phyloP scores from a whole-genome alignment of 2,888 invertebrate species.

The Ferrisia virgata region DNA sequence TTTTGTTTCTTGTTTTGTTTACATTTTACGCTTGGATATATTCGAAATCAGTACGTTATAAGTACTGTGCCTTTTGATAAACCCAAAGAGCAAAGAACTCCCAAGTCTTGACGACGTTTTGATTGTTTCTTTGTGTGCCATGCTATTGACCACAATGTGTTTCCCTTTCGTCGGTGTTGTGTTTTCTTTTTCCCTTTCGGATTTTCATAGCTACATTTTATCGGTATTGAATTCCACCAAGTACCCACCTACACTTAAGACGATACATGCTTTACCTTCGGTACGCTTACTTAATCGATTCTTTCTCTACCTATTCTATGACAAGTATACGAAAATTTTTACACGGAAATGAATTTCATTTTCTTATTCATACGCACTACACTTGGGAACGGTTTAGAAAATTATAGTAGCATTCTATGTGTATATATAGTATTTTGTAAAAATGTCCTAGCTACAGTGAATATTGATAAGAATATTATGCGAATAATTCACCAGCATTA shows the following conservation, averaged over 20 bases:
- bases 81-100: not conserved
- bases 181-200: not conserved
- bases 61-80: not conserved
- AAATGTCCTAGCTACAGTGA: no score
- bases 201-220: not conserved
- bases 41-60: no score
- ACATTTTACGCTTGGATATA: no score
- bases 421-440: no score
- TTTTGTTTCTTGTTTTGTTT: no score
- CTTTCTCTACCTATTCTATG: not conserved
- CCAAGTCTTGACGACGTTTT: not conserved
- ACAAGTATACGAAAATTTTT: not conserved
- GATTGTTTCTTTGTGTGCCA: not conserved
- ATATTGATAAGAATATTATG: no score
- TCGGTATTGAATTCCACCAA: not conserved
- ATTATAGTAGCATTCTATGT: no score
- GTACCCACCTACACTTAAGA: not conserved
- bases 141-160: not conserved
- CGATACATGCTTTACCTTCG: no score
- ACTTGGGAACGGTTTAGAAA: not conserved
- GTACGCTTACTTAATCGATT: no score
- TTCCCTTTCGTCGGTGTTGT: not conserved
- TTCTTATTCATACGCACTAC: not conserved
- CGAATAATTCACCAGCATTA: no score
- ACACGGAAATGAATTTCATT: not conserved